Base-by-base conservation (phyloP, 2,113 vertebrate genomes). In the Lepus europaeus region DNA sequence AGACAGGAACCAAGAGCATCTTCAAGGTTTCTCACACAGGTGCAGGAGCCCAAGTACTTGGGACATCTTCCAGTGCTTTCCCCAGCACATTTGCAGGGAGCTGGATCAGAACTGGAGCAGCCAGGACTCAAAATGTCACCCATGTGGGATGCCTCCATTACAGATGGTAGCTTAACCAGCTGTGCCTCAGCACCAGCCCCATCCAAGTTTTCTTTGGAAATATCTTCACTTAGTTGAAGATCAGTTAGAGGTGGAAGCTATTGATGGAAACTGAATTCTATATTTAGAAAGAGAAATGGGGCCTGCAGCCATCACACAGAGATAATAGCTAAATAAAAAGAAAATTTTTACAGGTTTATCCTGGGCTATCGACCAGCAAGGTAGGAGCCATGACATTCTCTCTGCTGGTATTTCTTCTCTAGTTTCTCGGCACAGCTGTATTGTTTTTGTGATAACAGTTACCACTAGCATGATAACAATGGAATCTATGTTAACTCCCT, bases 241-340 rank as follows among this genome's bases (percentile, higher is more conserved):
- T 87, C 59, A 93, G 13, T 87, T 84, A 89, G 39, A 83, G 9
- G 3, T 63, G 25, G 81, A 94, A 96, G 74, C 39, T 89, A 96
- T 33, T 84, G 8, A 81, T 31, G 1, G 63, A 51, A 91, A 14
- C 64, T 94, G 79, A 92, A 76, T 53, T 86, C 27, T 88, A 22
- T 66, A 22, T 88, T 94, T 94, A 66, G 63, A 84, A 95, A 87
- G n/a, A 81, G 51, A 53, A 12, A 59, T 61, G 4, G 17, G 29
- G 6, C 14, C 29, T 83, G 70, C 6, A 53, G 69, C 20, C 83
- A 86, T 89, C 87, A 83, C 77, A 88, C 17, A 76, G 29, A 86
- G 39, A 79, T 78, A 91, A 79, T 33, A 87, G 3, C 36, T 85
- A 90, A 90, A 25, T 36, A 45, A 95, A 61, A 84, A 25, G 3